phyloP scores from a whole-genome alignment of 2,888 invertebrate genomes.

The Galerucella nymphaeae region DNA sequence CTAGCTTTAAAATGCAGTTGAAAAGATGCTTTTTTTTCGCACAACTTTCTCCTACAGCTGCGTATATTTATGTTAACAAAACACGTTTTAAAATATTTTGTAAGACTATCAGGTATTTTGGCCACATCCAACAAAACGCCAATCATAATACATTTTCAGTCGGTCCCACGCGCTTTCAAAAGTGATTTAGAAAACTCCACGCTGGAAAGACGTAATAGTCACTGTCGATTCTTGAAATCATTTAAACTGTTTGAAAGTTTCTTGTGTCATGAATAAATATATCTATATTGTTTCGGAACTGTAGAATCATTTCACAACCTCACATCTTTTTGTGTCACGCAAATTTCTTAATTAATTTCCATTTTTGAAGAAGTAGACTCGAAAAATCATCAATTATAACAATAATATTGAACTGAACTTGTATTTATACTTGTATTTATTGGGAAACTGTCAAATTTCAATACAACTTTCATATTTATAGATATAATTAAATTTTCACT shows the following conservation, averaged over 20 bases:
- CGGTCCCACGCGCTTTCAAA: conserved; percentile 8
- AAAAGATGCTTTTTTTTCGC: neutral
- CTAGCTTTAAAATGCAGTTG: neutral
- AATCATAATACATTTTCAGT: conserved; percentile 13
- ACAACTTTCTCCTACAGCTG: neutral
- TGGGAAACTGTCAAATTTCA: neutral
- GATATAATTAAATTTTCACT: neutral
- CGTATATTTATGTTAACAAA: neutral
- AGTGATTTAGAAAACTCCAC: conserved; percentile 3
- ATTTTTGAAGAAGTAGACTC: too few species aligned
- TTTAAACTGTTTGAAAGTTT: neutral
- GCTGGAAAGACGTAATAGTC: conserved; percentile 5
- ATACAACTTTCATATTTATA: neutral
- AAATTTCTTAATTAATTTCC: too few species aligned
- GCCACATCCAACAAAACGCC: neutral
- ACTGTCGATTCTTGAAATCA: neutral
- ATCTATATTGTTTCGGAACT: too few species aligned
- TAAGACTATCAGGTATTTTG: conserved; percentile 14
- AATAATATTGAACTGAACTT: too few species aligned
- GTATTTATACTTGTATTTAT: too few species aligned
- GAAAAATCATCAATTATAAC: too few species aligned
- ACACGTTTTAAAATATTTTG: neutral
- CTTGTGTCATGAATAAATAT: neutral
- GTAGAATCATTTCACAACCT: too few species aligned
- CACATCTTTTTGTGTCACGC: too few species aligned